A percentile compares a stretch with the other conserved stretches of the same genome.
Conservation (phyloP, 2,113 vertebrate genomes). For the Mesoclemmys tuberculata region DNA sequence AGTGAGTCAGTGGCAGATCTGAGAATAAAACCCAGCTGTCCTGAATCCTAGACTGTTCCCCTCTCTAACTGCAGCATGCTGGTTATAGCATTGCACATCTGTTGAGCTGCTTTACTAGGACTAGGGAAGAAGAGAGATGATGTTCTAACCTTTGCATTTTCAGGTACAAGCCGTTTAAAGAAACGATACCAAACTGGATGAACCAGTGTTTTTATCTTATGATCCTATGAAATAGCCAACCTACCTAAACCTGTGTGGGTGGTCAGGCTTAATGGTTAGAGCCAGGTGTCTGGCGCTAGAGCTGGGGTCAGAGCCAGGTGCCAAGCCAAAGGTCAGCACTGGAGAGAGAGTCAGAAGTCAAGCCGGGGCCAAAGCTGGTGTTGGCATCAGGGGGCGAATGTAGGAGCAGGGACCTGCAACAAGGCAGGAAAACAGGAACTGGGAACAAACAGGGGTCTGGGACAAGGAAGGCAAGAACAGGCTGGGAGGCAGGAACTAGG, state of each 20-base stretch:
- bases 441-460: neutral
- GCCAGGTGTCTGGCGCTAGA: too few species aligned
- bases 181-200: neutral
- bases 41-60: neutral
- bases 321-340: neutral
- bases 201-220: neutral
- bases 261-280: too few species aligned
- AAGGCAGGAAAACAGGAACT: too few species aligned
- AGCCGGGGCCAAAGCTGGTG: neutral
- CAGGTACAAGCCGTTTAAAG: neutral
- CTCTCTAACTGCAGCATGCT: neutral
- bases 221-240: neutral
- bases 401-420: neutral
- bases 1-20: neutral
- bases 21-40: neutral
- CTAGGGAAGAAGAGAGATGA: neutral
- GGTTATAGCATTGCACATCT: neutral
- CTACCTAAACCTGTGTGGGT: neutral
- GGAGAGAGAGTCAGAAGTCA: neutral
- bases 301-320: too few species aligned
- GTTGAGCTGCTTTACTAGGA: neutral
- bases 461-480: neutral
- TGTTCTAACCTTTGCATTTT: neutral
- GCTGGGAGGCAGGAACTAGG: neutral
- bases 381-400: neutral